Evolutionary conservation across 35 echinoderm and acorn worm species (phyloP).

Genomic region (Lytechinus variegatus): DNA sequence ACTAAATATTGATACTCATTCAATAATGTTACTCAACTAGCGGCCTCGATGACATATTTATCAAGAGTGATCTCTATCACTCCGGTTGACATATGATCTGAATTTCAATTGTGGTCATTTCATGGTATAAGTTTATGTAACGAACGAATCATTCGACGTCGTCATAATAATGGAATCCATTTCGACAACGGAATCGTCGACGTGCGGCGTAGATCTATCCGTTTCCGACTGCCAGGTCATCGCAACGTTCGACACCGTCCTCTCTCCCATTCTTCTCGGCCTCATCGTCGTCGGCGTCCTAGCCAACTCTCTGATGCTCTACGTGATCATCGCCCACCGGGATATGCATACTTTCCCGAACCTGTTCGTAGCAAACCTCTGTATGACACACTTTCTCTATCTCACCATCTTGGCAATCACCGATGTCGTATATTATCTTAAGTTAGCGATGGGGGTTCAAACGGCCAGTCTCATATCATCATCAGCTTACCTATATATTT

Average conservation of each 20-base stretch:
- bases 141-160: neutral
- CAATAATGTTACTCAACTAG: too few species aligned
- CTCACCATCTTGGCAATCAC: neutral
- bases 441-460: neutral
- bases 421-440: neutral
- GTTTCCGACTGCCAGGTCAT: neutral
- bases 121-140: neutral
- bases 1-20: too few species aligned
- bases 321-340: constrained; percentile 33
- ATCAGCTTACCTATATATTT: neutral
- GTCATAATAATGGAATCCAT: neutral
- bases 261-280: neutral
- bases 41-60: too few species aligned
- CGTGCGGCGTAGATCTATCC: neutral
- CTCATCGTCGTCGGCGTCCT: constrained; percentile 21
- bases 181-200: neutral
- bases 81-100: too few species aligned
- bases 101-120: too few species aligned
- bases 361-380: constrained; percentile 34
- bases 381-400: neutral
- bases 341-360: constrained; percentile 31
- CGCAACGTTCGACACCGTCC: constrained; percentile 21
- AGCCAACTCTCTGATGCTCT: constrained; percentile 5
- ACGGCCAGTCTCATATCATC: neutral
- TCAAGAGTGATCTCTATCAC: too few species aligned